These are phyloP conservation scores for Pimephales promelas DNA, from an alignment of 2,113 vertebrate species.

Conservation along the genomic window DNA sequence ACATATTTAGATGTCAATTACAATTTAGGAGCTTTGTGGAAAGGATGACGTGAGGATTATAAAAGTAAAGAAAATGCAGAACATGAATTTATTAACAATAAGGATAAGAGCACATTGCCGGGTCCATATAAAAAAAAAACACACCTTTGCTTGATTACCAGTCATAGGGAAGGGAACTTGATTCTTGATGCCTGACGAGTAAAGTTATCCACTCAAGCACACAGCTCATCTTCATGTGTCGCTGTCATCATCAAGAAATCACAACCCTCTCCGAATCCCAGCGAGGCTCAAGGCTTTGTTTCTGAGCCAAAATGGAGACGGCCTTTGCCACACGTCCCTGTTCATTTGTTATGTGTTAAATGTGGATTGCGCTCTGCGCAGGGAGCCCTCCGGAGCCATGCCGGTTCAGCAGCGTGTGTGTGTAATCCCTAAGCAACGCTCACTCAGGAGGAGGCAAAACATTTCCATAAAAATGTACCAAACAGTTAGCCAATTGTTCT, in stretches of 20 bases:
- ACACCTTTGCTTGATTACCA: no score
- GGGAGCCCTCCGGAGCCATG: slow-evolving; percentile 68
- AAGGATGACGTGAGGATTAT: not conserved
- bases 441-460: slow-evolving; percentile 74
- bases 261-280: slow-evolving; percentile 26
- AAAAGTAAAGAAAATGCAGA: not conserved
- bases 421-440: slow-evolving; percentile 79
- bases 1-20: not conserved
- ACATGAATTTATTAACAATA: not conserved
- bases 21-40: not conserved
- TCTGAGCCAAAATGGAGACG: slow-evolving; percentile 70
- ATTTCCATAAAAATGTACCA: slow-evolving; percentile 82
- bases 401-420: slow-evolving; percentile 65
- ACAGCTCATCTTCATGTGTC: slow-evolving; percentile 2
- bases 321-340: slow-evolving; percentile 57
- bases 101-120: not conserved
- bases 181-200: not conserved
- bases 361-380: slow-evolving; percentile 66
- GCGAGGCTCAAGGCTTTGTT: not conserved
- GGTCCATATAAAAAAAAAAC: not conserved
- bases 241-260: slow-evolving; percentile 18
- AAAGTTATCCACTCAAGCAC: not conserved
- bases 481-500: slow-evolving; percentile 79
- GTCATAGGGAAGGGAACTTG: not conserved
- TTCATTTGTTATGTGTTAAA: slow-evolving; percentile 68